Evolutionary conservation across 2,113 vertebrate genomes (phyloP).

Genomic region (Accipiter virgatus): DNA sequence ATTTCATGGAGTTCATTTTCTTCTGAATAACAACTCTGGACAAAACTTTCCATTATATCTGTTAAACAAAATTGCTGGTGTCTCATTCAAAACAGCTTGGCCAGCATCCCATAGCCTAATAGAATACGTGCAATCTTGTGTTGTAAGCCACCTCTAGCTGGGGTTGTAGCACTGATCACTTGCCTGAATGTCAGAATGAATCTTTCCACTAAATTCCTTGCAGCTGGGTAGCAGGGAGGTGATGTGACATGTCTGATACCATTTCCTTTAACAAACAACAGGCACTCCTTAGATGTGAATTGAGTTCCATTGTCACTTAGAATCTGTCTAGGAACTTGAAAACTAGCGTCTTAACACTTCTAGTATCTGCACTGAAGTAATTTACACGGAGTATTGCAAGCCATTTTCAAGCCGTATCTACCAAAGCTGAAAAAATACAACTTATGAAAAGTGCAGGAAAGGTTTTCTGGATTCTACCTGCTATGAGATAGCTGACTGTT

Average conservation of each 20-base stretch:
- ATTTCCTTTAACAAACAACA: not conserved
- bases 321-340: conserved; percentile 14
- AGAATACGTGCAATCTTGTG: not conserved
- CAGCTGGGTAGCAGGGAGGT: not conserved
- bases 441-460: not conserved
- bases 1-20: not conserved
- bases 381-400: not conserved
- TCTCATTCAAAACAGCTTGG: not conserved
- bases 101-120: not conserved
- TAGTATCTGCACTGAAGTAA: not conserved
- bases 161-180: accelerated
- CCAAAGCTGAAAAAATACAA: not conserved
- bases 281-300: not conserved
- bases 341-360: conserved; percentile 1
- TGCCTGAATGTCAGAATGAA: not conserved
- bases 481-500: not conserved
- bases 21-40: not conserved
- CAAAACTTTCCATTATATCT: not conserved
- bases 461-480: not conserved
- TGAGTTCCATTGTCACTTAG: conserved; percentile 32
- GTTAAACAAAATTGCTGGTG: not conserved
- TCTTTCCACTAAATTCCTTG: not conserved
- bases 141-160: not conserved
- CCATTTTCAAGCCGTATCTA: not conserved
- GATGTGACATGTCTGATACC: not conserved